Conservation (phyloP, 2,113 vertebrate species). For the Hyaena hyaena region DNA sequence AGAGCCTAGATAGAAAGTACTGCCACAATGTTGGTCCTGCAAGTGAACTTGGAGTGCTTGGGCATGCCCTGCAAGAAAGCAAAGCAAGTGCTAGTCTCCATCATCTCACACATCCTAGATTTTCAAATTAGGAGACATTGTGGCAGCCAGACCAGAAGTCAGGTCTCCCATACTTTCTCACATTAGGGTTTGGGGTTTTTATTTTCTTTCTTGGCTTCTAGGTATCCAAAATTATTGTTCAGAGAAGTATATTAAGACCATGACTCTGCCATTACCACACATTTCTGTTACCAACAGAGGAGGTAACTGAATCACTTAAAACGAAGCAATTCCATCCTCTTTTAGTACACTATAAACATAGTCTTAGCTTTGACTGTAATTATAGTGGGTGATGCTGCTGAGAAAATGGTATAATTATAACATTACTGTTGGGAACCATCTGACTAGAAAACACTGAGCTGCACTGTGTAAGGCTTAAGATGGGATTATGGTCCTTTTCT, state of each 20-base stretch:
- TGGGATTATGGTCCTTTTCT: conserved; percentile 22
- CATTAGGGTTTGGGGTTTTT: background rate
- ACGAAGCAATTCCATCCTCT: conserved; percentile 49
- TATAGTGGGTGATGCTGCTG: conserved; percentile 48
- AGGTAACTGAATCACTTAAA: conserved; percentile 67
- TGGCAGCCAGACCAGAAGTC: background rate
- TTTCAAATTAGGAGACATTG: background rate
- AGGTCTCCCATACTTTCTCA: background rate
- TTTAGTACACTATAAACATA: conserved; percentile 62
- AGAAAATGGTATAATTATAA: conserved; percentile 68
- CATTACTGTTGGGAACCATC: conserved; percentile 58
- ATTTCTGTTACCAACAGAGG: conserved; percentile 65
- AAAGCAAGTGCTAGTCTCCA: background rate
- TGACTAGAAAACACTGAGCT: conserved; percentile 53
- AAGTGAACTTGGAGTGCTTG: background rate
- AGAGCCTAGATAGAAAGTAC: background rate
- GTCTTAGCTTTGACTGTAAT: conserved; percentile 69
- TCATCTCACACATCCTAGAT: background rate
- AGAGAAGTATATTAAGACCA: background rate
- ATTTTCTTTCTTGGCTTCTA: conserved; percentile 34
- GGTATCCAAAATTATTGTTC: conserved; percentile 62
- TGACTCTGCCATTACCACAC: background rate
- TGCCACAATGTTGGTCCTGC: background rate
- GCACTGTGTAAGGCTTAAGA: conserved; percentile 8
- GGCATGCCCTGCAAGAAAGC: background rate